Percentiles rank a stretch among this genome's conserved stretches.
phyloP scores from a whole-genome alignment of 1,140 invertebrate genomes.

The Drosophila bipectinata region DNA sequence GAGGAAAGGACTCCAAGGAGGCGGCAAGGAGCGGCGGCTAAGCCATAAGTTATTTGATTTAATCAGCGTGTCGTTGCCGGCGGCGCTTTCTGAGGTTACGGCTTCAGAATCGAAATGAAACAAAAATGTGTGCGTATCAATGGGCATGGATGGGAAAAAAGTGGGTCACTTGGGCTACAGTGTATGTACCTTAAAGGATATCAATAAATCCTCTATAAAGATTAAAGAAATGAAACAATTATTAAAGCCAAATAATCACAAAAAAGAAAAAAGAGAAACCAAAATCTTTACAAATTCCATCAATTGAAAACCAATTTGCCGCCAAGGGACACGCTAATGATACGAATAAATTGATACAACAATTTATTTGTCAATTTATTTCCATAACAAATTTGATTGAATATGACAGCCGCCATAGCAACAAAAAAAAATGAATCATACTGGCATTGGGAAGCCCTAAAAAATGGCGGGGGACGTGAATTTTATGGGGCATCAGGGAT shows the following conservation, averaged over 20 bases:
- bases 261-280: conserved; percentile 8
- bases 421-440: conserved; percentile 14
- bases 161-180: conserved; percentile 10
- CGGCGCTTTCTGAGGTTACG: conserved; percentile 53
- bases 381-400: conserved; percentile 75
- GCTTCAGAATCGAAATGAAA: conserved; percentile 57
- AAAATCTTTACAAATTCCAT: conserved; percentile 39
- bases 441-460: conserved; percentile 19
- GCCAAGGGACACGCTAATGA: conserved; percentile 22
- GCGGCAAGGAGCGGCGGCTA: conserved; percentile 23
- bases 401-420: conserved; percentile 45
- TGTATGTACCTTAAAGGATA: conserved; percentile 14
- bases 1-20: conserved; percentile 3
- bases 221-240: neutral
- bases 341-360: conserved; percentile 52
- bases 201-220: neutral
- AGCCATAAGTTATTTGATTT: conserved; percentile 81
- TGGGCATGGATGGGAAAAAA: conserved; percentile 8
- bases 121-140: conserved; percentile 43
- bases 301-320: conserved; percentile 51
- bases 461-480: conserved; percentile 8
- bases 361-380: conserved; percentile 75
- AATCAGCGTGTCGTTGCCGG: conserved; percentile 72
- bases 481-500: conserved; percentile 72
- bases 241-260: neutral